These are phyloP conservation scores for Hesperophylax magnus DNA, from an alignment of 1,140 invertebrate species.

Conservation along the genomic window DNA sequence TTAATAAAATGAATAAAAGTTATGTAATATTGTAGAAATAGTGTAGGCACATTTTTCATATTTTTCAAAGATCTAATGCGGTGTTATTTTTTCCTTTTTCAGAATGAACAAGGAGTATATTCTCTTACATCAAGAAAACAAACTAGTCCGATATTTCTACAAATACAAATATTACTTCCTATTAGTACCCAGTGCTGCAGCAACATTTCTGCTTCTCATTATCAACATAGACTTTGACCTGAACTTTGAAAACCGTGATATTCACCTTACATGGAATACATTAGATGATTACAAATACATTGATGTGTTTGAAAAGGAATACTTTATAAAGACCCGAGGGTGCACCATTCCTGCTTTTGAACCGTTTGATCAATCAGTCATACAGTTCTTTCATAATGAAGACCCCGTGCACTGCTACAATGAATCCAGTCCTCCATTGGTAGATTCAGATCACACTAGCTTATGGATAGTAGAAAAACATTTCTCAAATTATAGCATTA, in stretches of 20 bases:
- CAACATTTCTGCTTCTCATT: constrained; percentile 47
- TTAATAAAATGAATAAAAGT: too few species aligned
- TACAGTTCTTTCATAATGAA: constrained; percentile 65
- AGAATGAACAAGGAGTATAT: constrained; percentile 45
- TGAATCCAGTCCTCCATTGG: constrained; percentile 66
- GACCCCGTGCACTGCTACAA: constrained; percentile 62
- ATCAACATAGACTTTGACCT: constrained; percentile 51
- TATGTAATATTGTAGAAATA: too few species aligned
- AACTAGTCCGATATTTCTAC: constrained; percentile 33
- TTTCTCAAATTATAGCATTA: constrained; percentile 72
- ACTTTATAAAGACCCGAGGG: constrained; percentile 79
- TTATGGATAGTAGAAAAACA: constrained; percentile 68
- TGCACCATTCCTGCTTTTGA: constrained; percentile 86
- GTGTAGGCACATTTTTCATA: too few species aligned
- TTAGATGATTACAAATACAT: constrained; percentile 48
- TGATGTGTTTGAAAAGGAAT: constrained; percentile 60
- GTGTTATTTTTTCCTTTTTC: constrained; percentile 9
- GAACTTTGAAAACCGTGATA: constrained; percentile 53
- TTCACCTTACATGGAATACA: constrained; percentile 50
- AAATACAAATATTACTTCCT: constrained; percentile 53
- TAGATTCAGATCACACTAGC: constrained; percentile 77
- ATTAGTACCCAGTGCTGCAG: constrained; percentile 37
- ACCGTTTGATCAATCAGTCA: constrained; percentile 75
- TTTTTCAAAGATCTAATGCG: too few species aligned
- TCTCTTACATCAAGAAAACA: constrained; percentile 41